phyloP scores from a whole-genome alignment of 2,888 invertebrate species.

The Nowickia ferox region DNA sequence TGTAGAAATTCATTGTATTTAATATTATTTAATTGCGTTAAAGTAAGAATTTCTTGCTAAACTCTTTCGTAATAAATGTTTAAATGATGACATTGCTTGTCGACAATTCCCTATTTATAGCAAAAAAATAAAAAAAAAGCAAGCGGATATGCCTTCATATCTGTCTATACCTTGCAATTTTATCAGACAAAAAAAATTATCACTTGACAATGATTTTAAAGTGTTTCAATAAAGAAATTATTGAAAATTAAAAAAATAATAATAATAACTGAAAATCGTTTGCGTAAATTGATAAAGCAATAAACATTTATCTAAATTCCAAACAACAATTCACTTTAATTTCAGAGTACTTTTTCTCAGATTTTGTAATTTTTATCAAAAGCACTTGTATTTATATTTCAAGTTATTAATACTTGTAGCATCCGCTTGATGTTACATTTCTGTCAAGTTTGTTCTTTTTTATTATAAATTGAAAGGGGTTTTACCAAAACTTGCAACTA shows the following conservation, averaged over 20 bases:
- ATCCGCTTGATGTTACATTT: too few relatives aligned
- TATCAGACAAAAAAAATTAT: conserved; percentile 33
- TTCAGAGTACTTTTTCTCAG: conserved; percentile 28
- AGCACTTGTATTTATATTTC: not conserved
- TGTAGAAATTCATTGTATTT: conserved; percentile 67
- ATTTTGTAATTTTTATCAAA: not conserved
- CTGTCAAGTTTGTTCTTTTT: too few relatives aligned
- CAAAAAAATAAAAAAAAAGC: not conserved
- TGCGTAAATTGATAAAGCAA: conserved; percentile 10
- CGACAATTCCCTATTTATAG: conserved; percentile 40
- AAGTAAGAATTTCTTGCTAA: not conserved
- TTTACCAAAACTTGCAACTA: too few relatives aligned
- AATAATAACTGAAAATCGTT: conserved; percentile 4
- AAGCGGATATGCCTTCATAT: not conserved
- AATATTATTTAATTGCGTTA: not conserved
- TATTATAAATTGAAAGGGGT: too few relatives aligned
- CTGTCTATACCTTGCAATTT: not conserved
- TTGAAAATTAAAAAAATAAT: not conserved
- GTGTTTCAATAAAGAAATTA: conserved; percentile 20
- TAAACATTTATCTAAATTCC: conserved; percentile 29
- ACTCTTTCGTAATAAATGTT: conserved; percentile 5
- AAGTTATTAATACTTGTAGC: too few relatives aligned
- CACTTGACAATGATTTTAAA: conserved; percentile 44
- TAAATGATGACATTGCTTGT: conserved; percentile 34
- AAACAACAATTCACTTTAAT: not conserved